Percentiles rank a stretch among this genome's conserved stretches.
Evolutionary conservation across 2,797 vertebrate species (phyloP).

Genomic region (Gobionotothen gibberifrons): DNA sequence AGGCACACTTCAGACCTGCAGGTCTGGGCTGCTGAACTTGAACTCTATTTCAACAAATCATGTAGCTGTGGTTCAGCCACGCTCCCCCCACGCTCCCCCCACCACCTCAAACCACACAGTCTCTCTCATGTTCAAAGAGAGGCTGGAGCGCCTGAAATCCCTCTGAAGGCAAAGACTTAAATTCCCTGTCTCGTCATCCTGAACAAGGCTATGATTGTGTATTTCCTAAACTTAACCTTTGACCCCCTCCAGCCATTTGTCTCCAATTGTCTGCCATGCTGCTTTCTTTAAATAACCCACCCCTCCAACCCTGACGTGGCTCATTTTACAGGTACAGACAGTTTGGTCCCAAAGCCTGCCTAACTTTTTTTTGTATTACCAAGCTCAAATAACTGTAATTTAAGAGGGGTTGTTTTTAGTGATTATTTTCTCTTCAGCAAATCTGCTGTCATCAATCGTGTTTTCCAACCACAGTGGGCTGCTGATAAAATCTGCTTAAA

Average conservation of each 20-base stretch:
- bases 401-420: background rate
- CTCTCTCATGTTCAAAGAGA: constrained; percentile 28
- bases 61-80: constrained; percentile 30
- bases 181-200: constrained; percentile 62
- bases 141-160: constrained; percentile 31
- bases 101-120: constrained; percentile 7
- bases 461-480: background rate
- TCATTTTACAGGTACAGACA: constrained; percentile 25
- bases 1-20: constrained; percentile 37
- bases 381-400: background rate
- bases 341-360: constrained; percentile 9
- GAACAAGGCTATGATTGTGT: constrained; percentile 73
- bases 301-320: constrained; percentile 20
- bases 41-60: constrained; percentile 64
- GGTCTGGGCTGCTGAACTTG: constrained; percentile 57
- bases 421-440: background rate
- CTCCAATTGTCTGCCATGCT: constrained; percentile 59
- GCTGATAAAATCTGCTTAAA: background rate
- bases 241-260: constrained; percentile 64
- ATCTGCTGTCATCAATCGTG: background rate
- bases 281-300: constrained; percentile 52
- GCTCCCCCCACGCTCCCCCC: constrained; percentile 11
- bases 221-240: constrained; percentile 78
- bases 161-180: constrained; percentile 57
- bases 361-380: background rate